Evolutionary conservation across 2,888 invertebrate species (phyloP).

Genomic region (Volucella zonaria): DNA sequence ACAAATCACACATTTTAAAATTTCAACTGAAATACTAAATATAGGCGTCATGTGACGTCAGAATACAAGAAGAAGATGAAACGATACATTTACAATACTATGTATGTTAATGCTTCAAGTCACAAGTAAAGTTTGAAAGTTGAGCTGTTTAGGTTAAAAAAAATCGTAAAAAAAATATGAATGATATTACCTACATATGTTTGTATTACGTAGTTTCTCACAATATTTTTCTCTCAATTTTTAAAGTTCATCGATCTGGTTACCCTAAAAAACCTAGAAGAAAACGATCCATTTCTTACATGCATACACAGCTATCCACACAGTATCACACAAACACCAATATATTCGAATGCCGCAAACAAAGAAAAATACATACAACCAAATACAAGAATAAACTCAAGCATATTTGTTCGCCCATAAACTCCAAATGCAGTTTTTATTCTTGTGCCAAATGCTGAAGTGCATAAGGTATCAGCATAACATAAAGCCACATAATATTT

Average conservation of each 20-base stretch:
- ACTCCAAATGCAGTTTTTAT: constrained; percentile 38
- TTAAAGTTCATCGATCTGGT: constrained; percentile 42
- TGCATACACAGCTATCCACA: constrained; percentile 18
- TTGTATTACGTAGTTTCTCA: background rate
- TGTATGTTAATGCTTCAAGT: too few relatives aligned
- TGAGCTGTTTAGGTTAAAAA: too few relatives aligned
- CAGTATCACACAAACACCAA: background rate
- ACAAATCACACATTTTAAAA: too few relatives aligned
- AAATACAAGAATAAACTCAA: background rate
- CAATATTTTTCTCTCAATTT: background rate
- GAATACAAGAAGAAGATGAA: too few relatives aligned
- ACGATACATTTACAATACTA: too few relatives aligned
- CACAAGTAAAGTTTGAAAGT: too few relatives aligned
- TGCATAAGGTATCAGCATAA: constrained; percentile 13
- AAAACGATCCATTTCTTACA: constrained; percentile 2
- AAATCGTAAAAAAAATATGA: too few relatives aligned
- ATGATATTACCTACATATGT: background rate
- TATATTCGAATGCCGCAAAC: constrained; percentile 29
- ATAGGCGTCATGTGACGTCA: too few relatives aligned
- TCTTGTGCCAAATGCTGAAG: constrained; percentile 23
- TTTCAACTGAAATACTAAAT: too few relatives aligned
- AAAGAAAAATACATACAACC: constrained; percentile 30
- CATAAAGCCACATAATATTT: constrained; percentile 28
- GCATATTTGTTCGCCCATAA: background rate
- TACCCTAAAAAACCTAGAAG: constrained; percentile 32